Percentiles rank a stretch among this genome's conserved stretches.
Conservation (phyloP, 2,797 vertebrate genomes). For the Chelidonichthys spinosus region DNA sequence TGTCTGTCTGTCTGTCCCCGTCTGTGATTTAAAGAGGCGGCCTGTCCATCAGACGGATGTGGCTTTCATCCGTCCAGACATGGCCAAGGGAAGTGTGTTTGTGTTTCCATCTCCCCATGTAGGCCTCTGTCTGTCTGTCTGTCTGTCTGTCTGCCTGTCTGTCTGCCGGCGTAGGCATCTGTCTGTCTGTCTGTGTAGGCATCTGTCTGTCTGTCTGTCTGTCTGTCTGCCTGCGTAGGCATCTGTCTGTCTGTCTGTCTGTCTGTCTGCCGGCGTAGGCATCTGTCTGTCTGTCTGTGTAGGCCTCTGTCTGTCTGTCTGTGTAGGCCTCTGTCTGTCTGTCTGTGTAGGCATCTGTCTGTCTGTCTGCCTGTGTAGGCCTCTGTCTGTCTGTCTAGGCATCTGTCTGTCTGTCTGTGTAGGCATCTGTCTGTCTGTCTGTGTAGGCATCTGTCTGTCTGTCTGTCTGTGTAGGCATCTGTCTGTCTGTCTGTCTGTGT, state of each 20-base stretch:
- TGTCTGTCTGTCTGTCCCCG: background rate
- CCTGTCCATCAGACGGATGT: conserved; percentile 57
- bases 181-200: background rate
- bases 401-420: background rate
- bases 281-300: too few relatives aligned
- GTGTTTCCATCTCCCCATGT: too few relatives aligned
- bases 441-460: conserved; percentile 4
- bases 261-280: conserved; percentile 21
- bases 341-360: conserved; percentile 11
- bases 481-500: conserved; percentile 14
- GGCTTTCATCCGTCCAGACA: conserved; percentile 43
- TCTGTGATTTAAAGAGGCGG: conserved; percentile 62
- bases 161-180: background rate
- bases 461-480: background rate
- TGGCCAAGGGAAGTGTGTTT: too few relatives aligned
- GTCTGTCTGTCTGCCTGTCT: too few relatives aligned
- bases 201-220: background rate
- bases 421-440: conserved; percentile 17
- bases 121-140: too few relatives aligned
- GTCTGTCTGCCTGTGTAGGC: conserved; percentile 13
- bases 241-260: conserved; percentile 23
- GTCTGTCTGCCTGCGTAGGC: background rate
- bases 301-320: too few relatives aligned
- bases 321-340: conserved; percentile 4
- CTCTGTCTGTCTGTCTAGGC: conserved; percentile 14